phyloP scores from a whole-genome alignment of 1,140 invertebrate species.

The Hetaerina americana region DNA sequence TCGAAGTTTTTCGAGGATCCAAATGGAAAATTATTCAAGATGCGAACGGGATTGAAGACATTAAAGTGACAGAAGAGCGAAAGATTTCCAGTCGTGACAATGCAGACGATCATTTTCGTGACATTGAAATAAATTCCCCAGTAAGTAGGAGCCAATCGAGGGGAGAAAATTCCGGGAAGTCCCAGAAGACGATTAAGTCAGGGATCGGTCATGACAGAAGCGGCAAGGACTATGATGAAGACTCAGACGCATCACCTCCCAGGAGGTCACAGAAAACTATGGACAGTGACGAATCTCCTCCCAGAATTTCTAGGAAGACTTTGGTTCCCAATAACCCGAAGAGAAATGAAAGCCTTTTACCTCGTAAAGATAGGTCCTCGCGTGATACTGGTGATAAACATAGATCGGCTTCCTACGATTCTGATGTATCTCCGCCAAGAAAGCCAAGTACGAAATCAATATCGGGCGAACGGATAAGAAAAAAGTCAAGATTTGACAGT shows the following conservation, averaged over 20 bases:
- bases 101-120: too few species aligned
- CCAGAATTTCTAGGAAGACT: constrained; percentile 9
- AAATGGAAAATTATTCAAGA: constrained; percentile 55
- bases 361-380: constrained; percentile 8
- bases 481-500: not conserved
- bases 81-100: too few species aligned
- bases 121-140: too few species aligned
- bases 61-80: constrained; percentile 9
- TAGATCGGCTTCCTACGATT: constrained; percentile 9
- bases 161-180: too few species aligned
- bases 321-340: not conserved
- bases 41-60: constrained; percentile 5
- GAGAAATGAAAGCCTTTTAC: not conserved
- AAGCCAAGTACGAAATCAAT: not conserved
- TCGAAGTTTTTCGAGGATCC: constrained; percentile 44
- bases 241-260: constrained; percentile 6
- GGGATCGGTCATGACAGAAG: too few species aligned
- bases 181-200: too few species aligned
- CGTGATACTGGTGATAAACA: not conserved
- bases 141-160: too few species aligned
- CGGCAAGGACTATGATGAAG: too few species aligned
- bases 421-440: constrained; percentile 20
- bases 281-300: constrained; percentile 19
- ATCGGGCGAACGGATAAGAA: not conserved
- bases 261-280: constrained; percentile 6